Evolutionary conservation across 2,113 vertebrate genomes (phyloP).

Genomic region (Corydoras sp.): DNA sequence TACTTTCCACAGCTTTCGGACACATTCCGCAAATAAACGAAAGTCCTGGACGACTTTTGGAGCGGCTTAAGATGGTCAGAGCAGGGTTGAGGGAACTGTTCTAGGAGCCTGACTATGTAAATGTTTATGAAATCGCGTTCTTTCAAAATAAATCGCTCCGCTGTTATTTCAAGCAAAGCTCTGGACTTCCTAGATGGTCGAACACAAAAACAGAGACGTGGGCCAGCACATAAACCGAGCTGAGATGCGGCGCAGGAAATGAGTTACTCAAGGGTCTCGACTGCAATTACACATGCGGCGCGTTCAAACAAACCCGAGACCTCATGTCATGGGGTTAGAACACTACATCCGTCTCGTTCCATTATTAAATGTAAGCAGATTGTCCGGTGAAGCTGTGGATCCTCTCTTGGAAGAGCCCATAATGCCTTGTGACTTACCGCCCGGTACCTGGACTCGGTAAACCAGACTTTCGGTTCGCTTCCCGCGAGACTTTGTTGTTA

Average conservation of each 20-base stretch:
- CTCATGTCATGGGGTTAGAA: conserved; percentile 18
- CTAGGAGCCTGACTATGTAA: no score
- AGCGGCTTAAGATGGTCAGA: no score
- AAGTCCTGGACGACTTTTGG: no score
- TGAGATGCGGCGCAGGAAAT: not conserved
- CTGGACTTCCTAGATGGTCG: not conserved
- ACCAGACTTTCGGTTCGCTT: no score
- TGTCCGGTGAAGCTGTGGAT: conserved; percentile 30
- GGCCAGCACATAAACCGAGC: not conserved
- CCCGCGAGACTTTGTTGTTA: not conserved
- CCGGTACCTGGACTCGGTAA: no score
- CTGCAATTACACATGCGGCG: not conserved
- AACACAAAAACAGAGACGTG: not conserved
- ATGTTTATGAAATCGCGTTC: no score
- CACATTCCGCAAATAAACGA: no score
- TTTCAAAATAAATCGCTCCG: no score
- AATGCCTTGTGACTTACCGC: no score
- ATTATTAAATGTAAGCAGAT: conserved; percentile 61
- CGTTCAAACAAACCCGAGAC: not conserved
- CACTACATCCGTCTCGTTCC: conserved; percentile 56
- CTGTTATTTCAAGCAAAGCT: not conserved
- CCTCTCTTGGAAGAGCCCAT: no score
- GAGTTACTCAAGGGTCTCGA: not conserved
- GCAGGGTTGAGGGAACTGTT: no score
- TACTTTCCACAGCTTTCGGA: no score